Evolutionary conservation across 2,888 invertebrate genomes (phyloP).

Genomic region (Eupithecia exiguata): DNA sequence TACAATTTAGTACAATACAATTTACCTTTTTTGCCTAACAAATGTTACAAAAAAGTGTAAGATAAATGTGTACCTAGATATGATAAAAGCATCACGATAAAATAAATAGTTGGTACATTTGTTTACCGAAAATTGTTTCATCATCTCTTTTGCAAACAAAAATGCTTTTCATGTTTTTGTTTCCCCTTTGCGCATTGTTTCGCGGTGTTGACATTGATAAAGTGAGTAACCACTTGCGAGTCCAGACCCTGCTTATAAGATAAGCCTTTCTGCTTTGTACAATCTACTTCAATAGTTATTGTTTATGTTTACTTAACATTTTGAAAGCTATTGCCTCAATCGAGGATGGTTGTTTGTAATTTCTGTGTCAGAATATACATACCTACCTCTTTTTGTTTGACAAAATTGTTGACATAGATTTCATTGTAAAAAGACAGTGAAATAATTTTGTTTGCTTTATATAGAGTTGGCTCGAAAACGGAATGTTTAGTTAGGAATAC

Average conservation of each 20-base stretch:
- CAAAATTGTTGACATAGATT: background rate
- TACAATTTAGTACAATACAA: background rate
- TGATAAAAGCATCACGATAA: slow-evolving; percentile 9
- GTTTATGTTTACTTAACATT: slow-evolving; percentile 11
- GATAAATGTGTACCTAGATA: background rate
- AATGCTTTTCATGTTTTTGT: slow-evolving; percentile 22
- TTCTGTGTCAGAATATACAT: background rate
- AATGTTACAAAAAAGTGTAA: slow-evolving; percentile 12
- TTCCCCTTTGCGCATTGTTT: slow-evolving; percentile 25
- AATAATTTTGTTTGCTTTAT: background rate
- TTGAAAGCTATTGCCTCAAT: background rate
- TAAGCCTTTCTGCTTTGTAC: slow-evolving; percentile 25
- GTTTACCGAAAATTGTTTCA: slow-evolving; percentile 6
- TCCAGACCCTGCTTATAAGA: slow-evolving; percentile 25
- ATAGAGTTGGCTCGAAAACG: background rate
- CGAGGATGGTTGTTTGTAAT: background rate
- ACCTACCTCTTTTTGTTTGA: background rate
- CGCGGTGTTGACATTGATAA: slow-evolving; percentile 34
- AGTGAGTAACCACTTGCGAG: slow-evolving; percentile 30
- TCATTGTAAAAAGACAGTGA: background rate
- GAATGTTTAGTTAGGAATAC: background rate
- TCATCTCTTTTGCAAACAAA: slow-evolving; percentile 19
- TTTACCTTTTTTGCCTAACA: background rate
- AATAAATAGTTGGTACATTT: slow-evolving; percentile 14
- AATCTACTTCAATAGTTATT: slow-evolving; percentile 12